A percentile compares a stretch with the other conserved stretches of the same genome.
Evolutionary conservation across 2,113 vertebrate genomes (phyloP).

Genomic region (Blennius ocellaris): DNA sequence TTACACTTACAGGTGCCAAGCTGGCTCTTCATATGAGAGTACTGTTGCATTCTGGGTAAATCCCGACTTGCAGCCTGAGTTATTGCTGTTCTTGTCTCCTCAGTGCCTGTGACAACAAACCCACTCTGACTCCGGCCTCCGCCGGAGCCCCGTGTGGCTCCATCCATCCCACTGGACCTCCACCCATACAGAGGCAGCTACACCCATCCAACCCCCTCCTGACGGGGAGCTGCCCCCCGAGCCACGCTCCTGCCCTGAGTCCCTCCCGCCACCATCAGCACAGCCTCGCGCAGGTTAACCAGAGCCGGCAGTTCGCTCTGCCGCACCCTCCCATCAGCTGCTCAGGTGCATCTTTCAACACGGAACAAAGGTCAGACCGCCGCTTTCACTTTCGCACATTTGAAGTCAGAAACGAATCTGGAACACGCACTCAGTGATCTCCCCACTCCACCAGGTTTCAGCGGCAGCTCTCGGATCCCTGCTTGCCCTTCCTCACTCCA

Average conservation of each 20-base stretch:
- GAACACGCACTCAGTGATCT: not conserved
- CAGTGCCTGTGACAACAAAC: conserved; percentile 94
- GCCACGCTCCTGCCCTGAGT: conserved; percentile 40
- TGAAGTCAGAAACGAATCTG: not conserved
- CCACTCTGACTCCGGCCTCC: conserved; percentile 85
- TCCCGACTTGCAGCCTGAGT: no score
- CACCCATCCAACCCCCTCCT: conserved; percentile 76
- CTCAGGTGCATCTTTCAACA: conserved; percentile 84
- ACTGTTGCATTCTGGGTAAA: no score
- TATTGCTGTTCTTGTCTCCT: conserved; percentile 10
- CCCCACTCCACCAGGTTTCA: conserved; percentile 85
- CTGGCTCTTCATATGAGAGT: no score
- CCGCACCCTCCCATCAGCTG: conserved; percentile 86
- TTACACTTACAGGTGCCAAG: conserved; percentile 91
- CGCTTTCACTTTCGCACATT: not conserved
- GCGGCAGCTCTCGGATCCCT: conserved; percentile 92
- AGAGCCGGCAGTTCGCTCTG: conserved; percentile 85
- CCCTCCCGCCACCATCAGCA: conserved; percentile 50
- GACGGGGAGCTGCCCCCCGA: conserved; percentile 28
- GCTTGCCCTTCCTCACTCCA: conserved; percentile 70
- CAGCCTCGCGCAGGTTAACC: conserved; percentile 64
- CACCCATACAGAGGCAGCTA: conserved; percentile 65
- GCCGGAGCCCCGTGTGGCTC: conserved; percentile 80
- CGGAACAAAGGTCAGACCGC: conserved; percentile 88
- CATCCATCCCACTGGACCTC: conserved; percentile 52